phyloP scores from a whole-genome alignment of 2,113 vertebrate genomes.

The Aspidoscelis tigris region DNA sequence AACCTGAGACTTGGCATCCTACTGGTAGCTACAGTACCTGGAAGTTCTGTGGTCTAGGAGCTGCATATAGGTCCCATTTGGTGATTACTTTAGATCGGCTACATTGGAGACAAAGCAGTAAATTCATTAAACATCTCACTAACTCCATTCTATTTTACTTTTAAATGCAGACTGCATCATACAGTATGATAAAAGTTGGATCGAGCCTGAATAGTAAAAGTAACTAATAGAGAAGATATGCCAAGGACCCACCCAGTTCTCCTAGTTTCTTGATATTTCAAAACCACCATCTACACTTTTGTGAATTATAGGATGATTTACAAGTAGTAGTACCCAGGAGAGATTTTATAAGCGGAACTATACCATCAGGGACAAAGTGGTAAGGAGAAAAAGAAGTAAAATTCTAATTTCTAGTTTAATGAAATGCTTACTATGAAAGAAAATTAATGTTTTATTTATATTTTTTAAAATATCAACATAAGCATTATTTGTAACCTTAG shows the following conservation, averaged over 20 bases:
- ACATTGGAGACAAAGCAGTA: slow-evolving; percentile 8
- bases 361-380: neutral
- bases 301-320: neutral
- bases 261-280: neutral
- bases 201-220: neutral
- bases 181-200: neutral
- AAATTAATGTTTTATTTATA: neutral
- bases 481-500: too few relatives aligned
- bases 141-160: slow-evolving; percentile 2
- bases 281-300: neutral
- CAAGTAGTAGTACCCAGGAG: neutral
- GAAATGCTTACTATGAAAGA: neutral
- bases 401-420: neutral
- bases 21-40: slow-evolving; percentile 77
- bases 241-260: neutral
- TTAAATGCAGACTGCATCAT: neutral
- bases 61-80: slow-evolving; percentile 67
- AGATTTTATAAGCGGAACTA: neutral
- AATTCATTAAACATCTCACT: slow-evolving; percentile 7
- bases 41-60: slow-evolving; percentile 80
- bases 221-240: neutral
- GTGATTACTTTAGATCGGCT: slow-evolving; percentile 81
- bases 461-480: neutral
- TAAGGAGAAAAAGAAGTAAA: neutral
- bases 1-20: too few relatives aligned